Conservation (phyloP, 2,888 invertebrate species). For the Charanyca ferruginea region DNA sequence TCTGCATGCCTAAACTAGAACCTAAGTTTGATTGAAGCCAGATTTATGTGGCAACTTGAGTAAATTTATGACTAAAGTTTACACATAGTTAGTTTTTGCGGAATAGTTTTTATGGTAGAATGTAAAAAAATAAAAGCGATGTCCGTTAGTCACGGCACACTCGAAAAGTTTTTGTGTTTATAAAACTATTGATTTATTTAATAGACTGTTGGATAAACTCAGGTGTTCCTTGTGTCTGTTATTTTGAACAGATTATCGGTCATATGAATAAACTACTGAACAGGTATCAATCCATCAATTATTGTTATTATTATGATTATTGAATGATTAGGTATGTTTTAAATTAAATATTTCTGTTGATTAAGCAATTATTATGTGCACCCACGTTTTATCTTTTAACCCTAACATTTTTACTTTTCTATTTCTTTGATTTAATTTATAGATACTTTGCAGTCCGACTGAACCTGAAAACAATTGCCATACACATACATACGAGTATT, state of each 20-base stretch:
- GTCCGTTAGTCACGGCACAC: constrained; percentile 43
- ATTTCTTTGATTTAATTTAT: no score
- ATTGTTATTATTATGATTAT: no score
- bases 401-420: no score
- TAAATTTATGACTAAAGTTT: constrained; percentile 61
- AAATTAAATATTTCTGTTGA: no score
- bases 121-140: constrained; percentile 42
- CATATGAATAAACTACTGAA: not conserved
- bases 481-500: no score
- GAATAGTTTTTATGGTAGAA: constrained; percentile 35
- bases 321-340: no score
- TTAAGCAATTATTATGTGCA: no score
- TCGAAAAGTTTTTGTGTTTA: constrained; percentile 34
- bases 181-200: constrained; percentile 53
- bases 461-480: no score
- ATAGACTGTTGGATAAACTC: constrained; percentile 22
- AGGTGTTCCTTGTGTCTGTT: not conserved
- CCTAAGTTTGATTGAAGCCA: constrained; percentile 62
- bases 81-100: constrained; percentile 28
- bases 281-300: no score
- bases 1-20: constrained; percentile 45
- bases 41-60: constrained; percentile 61
- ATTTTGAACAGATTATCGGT: not conserved
- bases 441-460: no score
- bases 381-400: no score